These are phyloP conservation scores for Pheosia tremula DNA, from an alignment of 2,888 invertebrate species.

Conservation along the genomic window DNA sequence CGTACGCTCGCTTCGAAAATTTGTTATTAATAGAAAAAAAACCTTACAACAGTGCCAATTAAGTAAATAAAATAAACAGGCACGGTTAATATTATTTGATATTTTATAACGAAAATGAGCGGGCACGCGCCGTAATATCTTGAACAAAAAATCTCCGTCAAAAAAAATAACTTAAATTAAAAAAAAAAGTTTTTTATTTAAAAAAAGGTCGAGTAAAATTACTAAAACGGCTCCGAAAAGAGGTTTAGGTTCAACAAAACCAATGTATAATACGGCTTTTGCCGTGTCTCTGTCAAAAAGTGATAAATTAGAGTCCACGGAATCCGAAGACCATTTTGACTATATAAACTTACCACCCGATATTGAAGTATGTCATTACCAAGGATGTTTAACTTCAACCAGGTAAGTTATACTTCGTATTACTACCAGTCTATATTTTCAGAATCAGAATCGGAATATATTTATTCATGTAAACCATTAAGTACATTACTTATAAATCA, in stretches of 20 bases:
- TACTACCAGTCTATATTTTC: too few relatives aligned
- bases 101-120: slow-evolving; percentile 24
- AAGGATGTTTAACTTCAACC: slow-evolving; percentile 85
- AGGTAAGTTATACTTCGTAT: slow-evolving; percentile 62
- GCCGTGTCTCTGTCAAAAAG: slow-evolving; percentile 57
- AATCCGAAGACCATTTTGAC: slow-evolving; percentile 72
- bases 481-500: too few relatives aligned
- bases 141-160: slow-evolving; percentile 9
- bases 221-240: slow-evolving; percentile 66
- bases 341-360: slow-evolving; percentile 70
- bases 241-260: slow-evolving; percentile 53
- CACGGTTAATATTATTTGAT: not conserved
- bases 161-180: slow-evolving; percentile 7
- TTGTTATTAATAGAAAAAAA: not conserved
- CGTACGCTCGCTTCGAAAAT: not conserved
- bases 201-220: slow-evolving; percentile 45
- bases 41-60: not conserved
- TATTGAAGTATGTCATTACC: slow-evolving; percentile 84
- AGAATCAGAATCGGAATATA: too few relatives aligned
- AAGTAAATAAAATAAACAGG: slow-evolving; percentile 1
- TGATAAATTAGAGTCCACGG: slow-evolving; percentile 67
- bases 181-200: slow-evolving; percentile 31
- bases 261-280: slow-evolving; percentile 71
- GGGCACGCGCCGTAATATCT: slow-evolving; percentile 23
- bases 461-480: too few relatives aligned